These are phyloP conservation scores for Upupa epops DNA, from an alignment of 2,113 vertebrate species.

Conservation along the genomic window DNA sequence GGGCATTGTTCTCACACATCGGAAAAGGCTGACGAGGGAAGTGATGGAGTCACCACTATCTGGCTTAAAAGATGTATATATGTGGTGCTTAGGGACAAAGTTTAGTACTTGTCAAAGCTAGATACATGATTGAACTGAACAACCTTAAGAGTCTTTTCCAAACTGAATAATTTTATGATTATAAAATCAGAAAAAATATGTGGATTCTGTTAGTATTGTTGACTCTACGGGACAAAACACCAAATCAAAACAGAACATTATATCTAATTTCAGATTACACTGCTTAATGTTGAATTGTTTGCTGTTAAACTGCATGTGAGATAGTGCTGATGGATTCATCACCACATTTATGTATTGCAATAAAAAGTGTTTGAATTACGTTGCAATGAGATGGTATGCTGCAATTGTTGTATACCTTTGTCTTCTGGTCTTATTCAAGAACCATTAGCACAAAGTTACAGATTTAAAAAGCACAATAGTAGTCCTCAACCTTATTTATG, in stretches of 20 bases:
- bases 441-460: neutral
- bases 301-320: neutral
- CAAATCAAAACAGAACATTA: neutral
- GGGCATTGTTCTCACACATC: neutral
- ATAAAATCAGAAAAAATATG: neutral
- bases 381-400: neutral
- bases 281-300: neutral
- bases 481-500: neutral
- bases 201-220: neutral
- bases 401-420: neutral
- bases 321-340: neutral
- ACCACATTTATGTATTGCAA: neutral
- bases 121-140: neutral
- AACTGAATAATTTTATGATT: neutral
- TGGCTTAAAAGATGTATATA: neutral
- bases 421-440: neutral
- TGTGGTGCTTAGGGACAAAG: neutral
- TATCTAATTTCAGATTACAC: neutral
- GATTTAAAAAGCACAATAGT: neutral
- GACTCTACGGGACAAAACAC: neutral
- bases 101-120: neutral
- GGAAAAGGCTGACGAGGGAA: neutral
- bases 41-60: neutral
- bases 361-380: neutral
- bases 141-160: neutral